Conservation (phyloP, 1,140 invertebrate genomes). For the Calephelis nemesis region DNA sequence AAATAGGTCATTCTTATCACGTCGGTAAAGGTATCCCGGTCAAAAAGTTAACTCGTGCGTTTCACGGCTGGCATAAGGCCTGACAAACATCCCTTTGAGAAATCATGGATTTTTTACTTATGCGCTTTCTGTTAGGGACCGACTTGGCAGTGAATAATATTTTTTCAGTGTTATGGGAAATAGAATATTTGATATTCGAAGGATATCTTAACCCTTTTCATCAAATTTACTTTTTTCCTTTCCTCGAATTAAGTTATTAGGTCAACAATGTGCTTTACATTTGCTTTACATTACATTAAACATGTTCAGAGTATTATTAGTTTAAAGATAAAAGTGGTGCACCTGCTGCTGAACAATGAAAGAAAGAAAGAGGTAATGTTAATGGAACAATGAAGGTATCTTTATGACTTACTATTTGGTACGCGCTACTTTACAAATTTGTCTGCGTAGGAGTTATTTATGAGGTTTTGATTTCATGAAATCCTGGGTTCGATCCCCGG, state of each 20-base stretch:
- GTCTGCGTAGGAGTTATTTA: too few relatives aligned
- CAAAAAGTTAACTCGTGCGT: slow-evolving; percentile 74
- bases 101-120: slow-evolving; percentile 70
- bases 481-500: too few relatives aligned
- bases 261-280: background rate
- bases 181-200: slow-evolving; percentile 36
- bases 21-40: slow-evolving; percentile 70
- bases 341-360: too few relatives aligned
- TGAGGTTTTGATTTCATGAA: too few relatives aligned
- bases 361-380: too few relatives aligned
- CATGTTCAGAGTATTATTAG: too few relatives aligned
- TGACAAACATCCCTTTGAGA: slow-evolving; percentile 71
- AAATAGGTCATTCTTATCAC: slow-evolving; percentile 57
- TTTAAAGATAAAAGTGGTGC: too few relatives aligned
- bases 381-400: too few relatives aligned
- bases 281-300: too few relatives aligned
- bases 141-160: slow-evolving; percentile 45
- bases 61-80: slow-evolving; percentile 36
- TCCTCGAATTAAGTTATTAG: slow-evolving; percentile 2
- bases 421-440: too few relatives aligned
- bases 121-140: slow-evolving; percentile 41
- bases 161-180: slow-evolving; percentile 35
- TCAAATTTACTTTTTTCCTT: background rate
- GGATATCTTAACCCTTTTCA: slow-evolving; percentile 23
- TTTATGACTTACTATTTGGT: too few relatives aligned